phyloP scores from a whole-genome alignment of 2,888 invertebrate genomes.

The Eudasyphora cyanicolor region DNA sequence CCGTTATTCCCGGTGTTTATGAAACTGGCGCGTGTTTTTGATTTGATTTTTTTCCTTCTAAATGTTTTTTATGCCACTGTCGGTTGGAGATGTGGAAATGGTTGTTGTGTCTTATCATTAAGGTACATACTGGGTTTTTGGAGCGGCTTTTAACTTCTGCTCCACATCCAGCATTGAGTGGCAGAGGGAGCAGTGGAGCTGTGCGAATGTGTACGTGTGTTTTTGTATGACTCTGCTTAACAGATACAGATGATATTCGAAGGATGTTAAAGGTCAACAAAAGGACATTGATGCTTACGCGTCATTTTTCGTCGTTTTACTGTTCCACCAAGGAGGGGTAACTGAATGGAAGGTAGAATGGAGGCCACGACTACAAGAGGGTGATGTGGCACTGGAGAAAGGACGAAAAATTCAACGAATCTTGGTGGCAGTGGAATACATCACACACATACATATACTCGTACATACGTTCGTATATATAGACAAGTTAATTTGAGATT shows the following conservation, averaged over 20 bases:
- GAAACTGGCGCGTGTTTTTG: slow-evolving; percentile 76
- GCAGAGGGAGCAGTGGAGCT: neutral
- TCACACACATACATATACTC: too few relatives aligned
- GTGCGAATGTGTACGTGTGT: neutral
- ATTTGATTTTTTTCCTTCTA: slow-evolving; percentile 71
- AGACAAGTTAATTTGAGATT: slow-evolving; percentile 50
- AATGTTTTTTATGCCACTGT: neutral
- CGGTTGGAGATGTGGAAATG: neutral
- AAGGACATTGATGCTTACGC: slow-evolving; percentile 70
- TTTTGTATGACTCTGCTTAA: neutral
- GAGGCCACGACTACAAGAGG: too few relatives aligned
- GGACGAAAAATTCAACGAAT: too few relatives aligned
- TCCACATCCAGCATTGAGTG: slow-evolving; percentile 4
- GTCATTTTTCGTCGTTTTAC: slow-evolving; percentile 23
- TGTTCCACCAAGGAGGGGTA: neutral
- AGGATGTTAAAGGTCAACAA: slow-evolving; percentile 74
- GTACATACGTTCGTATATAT: too few relatives aligned
- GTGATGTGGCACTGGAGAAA: too few relatives aligned
- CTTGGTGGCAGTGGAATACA: too few relatives aligned
- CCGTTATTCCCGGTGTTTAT: slow-evolving; percentile 63
- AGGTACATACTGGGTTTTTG: slow-evolving; percentile 46
- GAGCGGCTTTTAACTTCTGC: slow-evolving; percentile 33
- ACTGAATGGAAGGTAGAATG: too few relatives aligned
- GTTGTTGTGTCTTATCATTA: slow-evolving; percentile 47
- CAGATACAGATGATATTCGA: slow-evolving; percentile 30